phyloP scores from a whole-genome alignment of 2,113 vertebrate genomes.

The Dermatemys mawii region DNA sequence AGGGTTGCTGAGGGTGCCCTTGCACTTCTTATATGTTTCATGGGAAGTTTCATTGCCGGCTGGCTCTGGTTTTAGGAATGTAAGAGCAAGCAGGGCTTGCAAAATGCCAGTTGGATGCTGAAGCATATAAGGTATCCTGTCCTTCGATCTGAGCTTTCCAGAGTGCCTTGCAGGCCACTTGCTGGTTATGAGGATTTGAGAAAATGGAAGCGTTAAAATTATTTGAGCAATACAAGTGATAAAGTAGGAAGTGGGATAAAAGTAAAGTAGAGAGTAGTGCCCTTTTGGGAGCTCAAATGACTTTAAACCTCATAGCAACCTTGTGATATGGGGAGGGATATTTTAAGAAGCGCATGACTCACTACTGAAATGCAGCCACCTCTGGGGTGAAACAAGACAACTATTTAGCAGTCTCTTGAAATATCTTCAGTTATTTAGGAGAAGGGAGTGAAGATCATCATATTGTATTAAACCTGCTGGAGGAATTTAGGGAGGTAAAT shows the following conservation, averaged over 20 bases:
- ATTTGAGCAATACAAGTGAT: not conserved
- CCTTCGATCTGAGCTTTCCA: not conserved
- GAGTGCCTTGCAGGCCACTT: accelerated
- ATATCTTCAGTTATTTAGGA: not conserved
- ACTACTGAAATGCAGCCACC: not conserved
- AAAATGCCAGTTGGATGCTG: not conserved
- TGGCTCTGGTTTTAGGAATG: not conserved
- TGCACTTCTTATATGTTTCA: not conserved
- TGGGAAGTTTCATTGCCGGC: not conserved
- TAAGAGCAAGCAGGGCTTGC: not conserved
- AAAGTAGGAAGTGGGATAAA: not conserved
- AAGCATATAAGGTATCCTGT: not conserved
- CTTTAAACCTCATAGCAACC: not conserved
- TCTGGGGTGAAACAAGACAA: not conserved
- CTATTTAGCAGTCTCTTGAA: not conserved
- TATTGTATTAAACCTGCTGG: conserved; percentile 12
- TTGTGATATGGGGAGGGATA: not conserved
- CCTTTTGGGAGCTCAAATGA: not conserved
- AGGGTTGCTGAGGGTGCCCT: not conserved
- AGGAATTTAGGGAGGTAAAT: conserved; percentile 1
- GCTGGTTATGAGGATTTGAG: not conserved
- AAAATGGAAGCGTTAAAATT: not conserved
- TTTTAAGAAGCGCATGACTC: not conserved
- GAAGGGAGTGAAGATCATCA: not conserved
- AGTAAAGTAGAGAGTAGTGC: not conserved